These are phyloP conservation scores for Ochropleura leucogaster DNA, from an alignment of 2,888 invertebrate genomes.

Conservation along the genomic window DNA sequence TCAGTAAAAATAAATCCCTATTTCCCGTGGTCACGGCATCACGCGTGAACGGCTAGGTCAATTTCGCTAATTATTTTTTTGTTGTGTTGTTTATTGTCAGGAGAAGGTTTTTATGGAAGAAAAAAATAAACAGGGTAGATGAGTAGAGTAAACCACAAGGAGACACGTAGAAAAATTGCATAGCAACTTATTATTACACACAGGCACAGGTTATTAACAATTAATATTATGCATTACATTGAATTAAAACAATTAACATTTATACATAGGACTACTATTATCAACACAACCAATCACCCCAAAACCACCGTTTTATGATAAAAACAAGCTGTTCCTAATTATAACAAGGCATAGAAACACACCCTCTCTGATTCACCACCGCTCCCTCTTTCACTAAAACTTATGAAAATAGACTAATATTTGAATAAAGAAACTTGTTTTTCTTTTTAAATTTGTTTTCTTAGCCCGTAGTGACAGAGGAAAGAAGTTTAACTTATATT, in stretches of 20 bases:
- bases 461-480: constrained; percentile 23
- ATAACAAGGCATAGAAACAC: constrained; percentile 38
- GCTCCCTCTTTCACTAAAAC: constrained; percentile 49
- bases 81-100: too few species aligned
- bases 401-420: constrained; percentile 71
- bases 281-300: not conserved
- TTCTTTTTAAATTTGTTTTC: constrained; percentile 54
- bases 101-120: too few species aligned
- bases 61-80: too few species aligned
- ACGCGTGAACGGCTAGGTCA: too few species aligned
- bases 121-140: too few species aligned
- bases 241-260: not conserved
- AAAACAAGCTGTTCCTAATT: constrained; percentile 44
- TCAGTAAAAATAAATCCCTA: too few species aligned
- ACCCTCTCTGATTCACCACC: constrained; percentile 49
- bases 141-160: too few species aligned
- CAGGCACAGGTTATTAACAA: too few species aligned
- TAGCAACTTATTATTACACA: too few species aligned
- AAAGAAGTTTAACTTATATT: constrained; percentile 35
- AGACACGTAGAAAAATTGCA: too few species aligned
- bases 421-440: constrained; percentile 37
- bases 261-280: not conserved
- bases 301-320: constrained; percentile 13
- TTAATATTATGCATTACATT: not conserved
- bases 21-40: too few species aligned